Percentiles rank a stretch among this genome's conserved stretches.
Conservation (phyloP, 1,140 invertebrate species). For the Bicyclus anynana region DNA sequence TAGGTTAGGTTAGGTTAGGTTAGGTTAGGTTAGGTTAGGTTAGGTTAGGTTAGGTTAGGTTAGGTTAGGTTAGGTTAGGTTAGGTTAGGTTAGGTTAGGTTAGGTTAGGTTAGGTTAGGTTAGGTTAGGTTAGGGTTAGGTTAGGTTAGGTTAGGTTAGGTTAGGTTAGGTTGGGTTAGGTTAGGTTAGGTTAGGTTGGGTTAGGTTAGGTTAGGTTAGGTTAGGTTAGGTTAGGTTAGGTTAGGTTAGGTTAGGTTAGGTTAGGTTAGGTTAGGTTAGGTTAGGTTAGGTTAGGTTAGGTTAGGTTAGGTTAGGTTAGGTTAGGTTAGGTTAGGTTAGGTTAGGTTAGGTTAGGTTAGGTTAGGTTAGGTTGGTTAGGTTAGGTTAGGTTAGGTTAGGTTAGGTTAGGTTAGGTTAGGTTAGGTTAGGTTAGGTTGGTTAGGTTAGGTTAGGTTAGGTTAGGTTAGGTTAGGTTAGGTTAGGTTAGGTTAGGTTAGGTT, state of each 20-base stretch:
- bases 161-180: slow-evolving; percentile 25
- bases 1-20: slow-evolving; percentile 34
- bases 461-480: slow-evolving; percentile 35
- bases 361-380: too few species aligned
- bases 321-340: slow-evolving; percentile 35
- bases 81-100: slow-evolving; percentile 31
- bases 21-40: slow-evolving; percentile 35
- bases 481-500: slow-evolving; percentile 41
- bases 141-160: slow-evolving; percentile 34
- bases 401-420: slow-evolving; percentile 57
- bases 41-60: slow-evolving; percentile 33
- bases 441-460: slow-evolving; percentile 56
- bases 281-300: slow-evolving; percentile 17
- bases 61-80: slow-evolving; percentile 32
- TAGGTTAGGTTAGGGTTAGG: too few species aligned
- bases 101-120: slow-evolving; percentile 35
- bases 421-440: too few species aligned
- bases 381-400: slow-evolving; percentile 35
- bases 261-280: slow-evolving; percentile 9
- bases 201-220: slow-evolving; percentile 9
- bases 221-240: slow-evolving; percentile 9
- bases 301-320: slow-evolving; percentile 31
- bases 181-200: slow-evolving; percentile 8
- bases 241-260: slow-evolving; percentile 9
- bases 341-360: slow-evolving; percentile 35